These are phyloP conservation scores for Plecotus auritus DNA, from an alignment of 2,113 vertebrate species.

Conservation along the genomic window DNA sequence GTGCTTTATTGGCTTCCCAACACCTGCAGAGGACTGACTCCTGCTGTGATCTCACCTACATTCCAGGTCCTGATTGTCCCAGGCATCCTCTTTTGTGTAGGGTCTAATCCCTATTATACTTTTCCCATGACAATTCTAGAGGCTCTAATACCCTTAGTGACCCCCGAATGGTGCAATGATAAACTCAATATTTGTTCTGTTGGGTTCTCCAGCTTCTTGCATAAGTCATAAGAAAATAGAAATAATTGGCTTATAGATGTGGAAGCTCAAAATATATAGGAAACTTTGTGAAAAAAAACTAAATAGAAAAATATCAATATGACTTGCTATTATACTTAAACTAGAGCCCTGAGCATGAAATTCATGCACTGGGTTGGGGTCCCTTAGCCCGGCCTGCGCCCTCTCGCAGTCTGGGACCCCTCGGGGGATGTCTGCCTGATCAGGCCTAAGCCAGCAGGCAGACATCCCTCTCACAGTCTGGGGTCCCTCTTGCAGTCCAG, in stretches of 20 bases:
- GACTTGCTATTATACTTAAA: neutral
- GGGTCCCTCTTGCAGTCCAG: too few species aligned
- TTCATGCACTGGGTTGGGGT: too few species aligned
- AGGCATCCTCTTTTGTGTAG: neutral
- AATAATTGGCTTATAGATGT: neutral
- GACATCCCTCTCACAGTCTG: too few species aligned
- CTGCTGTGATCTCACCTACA: neutral
- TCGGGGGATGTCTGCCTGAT: too few species aligned
- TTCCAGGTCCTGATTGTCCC: neutral
- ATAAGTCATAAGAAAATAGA: neutral
- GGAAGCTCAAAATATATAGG: neutral
- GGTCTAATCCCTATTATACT: neutral
- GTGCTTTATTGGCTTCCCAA: neutral
- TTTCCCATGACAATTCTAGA: neutral
- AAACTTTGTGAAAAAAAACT: neutral
- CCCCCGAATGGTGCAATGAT: neutral
- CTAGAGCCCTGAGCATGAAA: neutral
- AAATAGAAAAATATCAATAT: neutral
- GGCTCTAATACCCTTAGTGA: neutral
- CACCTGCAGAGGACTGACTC: neutral
- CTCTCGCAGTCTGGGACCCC: too few species aligned
- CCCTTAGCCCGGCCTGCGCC: too few species aligned
- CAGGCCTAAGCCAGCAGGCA: too few species aligned
- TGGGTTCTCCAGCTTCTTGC: neutral
- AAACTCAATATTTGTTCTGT: neutral